Evolutionary conservation across 2,888 invertebrate genomes (phyloP), one percentile per base, ranked within the genome.

Genomic region (Tiliacea citrago): DNA sequence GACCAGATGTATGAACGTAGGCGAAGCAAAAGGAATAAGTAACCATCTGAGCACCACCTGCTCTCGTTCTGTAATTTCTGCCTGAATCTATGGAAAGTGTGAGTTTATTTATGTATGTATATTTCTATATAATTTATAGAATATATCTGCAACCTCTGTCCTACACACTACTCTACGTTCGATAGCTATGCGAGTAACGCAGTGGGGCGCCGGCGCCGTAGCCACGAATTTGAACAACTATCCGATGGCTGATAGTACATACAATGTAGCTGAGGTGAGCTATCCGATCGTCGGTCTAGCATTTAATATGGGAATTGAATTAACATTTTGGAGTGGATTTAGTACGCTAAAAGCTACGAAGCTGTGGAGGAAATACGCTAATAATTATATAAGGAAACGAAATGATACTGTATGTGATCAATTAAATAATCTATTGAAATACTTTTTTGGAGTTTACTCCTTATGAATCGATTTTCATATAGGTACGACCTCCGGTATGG

Each of bases 181-280:
- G 4, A 75, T 51, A 67, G 58, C 12, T 75, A 78, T 78, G 65
- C 70, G 24, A 76, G 70, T 39, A n/a, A 73, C 73, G 65, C 78
- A 66, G 70, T 47, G 49, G 45, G 68, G 70, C 51, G 57, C 74
- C 53, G n/a, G n/a, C n/a, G 58, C 73, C 47, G 58, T 62, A 75
- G 18, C 39, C 62, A 68, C 71, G 65, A 77, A 80, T 77, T 75
- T 49, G 53, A 71, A 68, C 73, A 58, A 62, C 53, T 35, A 84
- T 69, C 45, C 62, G 61, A 69, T 57, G n/a, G 18, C n/a, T 49
- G 58, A 66, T 47, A 49, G 49, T 42, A 13, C 35, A 53, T 66
- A 63, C 53, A 70, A 55, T 55, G 55, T 29, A 42, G 49, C 35
- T 55, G 16, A 68, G 73, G 67, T 68, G 39, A 80, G 7, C n/a